These are phyloP conservation scores for Adelphocoris suturalis DNA, from an alignment of 2,888 invertebrate species.

Conservation along the genomic window DNA sequence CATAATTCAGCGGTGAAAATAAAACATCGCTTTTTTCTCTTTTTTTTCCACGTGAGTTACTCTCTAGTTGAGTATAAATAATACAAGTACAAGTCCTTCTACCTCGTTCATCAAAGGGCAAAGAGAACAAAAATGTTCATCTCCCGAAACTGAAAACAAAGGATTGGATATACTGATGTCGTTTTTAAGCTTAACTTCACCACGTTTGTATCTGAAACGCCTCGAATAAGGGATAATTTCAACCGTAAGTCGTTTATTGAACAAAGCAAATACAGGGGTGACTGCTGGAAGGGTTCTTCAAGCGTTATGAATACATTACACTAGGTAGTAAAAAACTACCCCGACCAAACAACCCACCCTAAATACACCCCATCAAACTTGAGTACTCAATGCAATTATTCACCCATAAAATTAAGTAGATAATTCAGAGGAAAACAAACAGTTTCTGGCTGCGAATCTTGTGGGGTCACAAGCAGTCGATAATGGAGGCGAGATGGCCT, in stretches of 20 bases:
- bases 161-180: no score
- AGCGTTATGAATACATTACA: background rate
- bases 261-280: slow-evolving; percentile 9
- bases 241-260: background rate
- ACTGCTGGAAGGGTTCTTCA: background rate
- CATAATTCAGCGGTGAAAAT: no score
- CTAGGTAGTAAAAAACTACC: background rate
- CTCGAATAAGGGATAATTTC: background rate
- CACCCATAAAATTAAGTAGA: slow-evolving; percentile 13
- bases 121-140: no score
- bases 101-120: no score
- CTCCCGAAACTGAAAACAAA: no score
- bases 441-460: slow-evolving; percentile 13
- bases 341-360: background rate
- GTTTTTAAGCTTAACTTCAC: no score
- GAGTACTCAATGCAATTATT: background rate
- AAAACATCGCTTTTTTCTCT: no score
- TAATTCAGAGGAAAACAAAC: slow-evolving; percentile 31
- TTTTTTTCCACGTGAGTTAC: no score
- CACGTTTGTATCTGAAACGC: background rate
- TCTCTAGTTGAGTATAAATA: no score
- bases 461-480: background rate
- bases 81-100: no score
- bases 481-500: slow-evolving; percentile 27
- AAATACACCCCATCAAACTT: background rate